Evolutionary conservation across 2,888 invertebrate species (phyloP).

Genomic region (Noctua fimbriata): DNA sequence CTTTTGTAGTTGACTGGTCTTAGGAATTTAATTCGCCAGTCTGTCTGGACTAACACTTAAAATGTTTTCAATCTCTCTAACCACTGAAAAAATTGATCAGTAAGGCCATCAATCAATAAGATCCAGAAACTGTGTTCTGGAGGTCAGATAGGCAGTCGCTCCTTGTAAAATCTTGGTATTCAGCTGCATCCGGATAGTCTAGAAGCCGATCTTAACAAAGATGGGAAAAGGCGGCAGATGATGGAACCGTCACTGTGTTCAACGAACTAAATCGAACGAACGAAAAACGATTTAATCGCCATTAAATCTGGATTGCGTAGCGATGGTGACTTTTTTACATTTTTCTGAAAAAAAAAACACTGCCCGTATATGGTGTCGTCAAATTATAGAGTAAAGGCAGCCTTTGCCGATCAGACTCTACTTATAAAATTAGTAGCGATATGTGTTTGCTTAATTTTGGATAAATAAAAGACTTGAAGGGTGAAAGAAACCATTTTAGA

Average conservation of each 20-base stretch:
- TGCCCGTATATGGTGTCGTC: background rate
- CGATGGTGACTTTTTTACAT: background rate
- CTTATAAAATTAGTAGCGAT: background rate
- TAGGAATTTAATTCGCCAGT: background rate
- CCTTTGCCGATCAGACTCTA: background rate
- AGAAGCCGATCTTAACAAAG: background rate
- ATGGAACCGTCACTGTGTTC: background rate
- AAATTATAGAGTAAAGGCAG: background rate
- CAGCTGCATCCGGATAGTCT: background rate
- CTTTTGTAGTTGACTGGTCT: background rate
- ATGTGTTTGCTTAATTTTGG: background rate
- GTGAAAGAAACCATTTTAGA: background rate
- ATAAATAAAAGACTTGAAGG: background rate
- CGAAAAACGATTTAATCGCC: no score
- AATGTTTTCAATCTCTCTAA: background rate
- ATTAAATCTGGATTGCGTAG: background rate
- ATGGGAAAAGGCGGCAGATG: background rate
- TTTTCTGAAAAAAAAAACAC: background rate
- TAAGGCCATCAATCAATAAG: no score
- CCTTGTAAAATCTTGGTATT: background rate
- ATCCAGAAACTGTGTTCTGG: background rate
- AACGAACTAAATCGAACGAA: no score
- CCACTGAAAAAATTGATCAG: background rate
- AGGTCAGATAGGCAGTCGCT: background rate
- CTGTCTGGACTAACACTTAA: background rate